Conservation (phyloP, 2,113 vertebrate genomes). For the Saguinus midas region DNA sequence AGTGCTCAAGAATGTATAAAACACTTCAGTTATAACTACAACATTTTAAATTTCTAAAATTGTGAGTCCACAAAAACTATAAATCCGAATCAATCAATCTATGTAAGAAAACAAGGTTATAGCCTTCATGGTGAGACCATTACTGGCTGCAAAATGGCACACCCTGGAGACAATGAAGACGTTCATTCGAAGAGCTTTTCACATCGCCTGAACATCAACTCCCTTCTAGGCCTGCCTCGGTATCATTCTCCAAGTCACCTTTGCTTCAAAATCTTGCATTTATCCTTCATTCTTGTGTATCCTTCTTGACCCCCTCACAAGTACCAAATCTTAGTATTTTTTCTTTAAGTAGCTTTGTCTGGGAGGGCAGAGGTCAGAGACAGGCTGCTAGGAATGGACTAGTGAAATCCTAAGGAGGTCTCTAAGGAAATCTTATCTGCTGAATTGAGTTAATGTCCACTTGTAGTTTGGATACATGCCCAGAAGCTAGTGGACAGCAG, state of each 20-base stretch:
- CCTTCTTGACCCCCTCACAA: background rate
- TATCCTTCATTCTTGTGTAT: background rate
- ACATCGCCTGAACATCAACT: background rate
- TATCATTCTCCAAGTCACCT: background rate
- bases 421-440: slow-evolving; percentile 59
- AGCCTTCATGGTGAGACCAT: rapidly evolving
- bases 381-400: slow-evolving; percentile 13
- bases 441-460: slow-evolving; percentile 65
- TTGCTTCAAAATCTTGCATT: background rate
- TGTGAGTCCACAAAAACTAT: background rate
- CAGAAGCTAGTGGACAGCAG: slow-evolving; percentile 49
- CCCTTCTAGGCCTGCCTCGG: background rate
- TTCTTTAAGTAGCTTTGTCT: slow-evolving; percentile 51
- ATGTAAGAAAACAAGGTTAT: background rate
- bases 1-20: slow-evolving; percentile 5
- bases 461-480: slow-evolving; percentile 61
- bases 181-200: background rate
- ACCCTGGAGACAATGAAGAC: background rate
- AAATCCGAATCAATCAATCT: background rate
- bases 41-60: background rate
- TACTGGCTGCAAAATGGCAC: background rate
- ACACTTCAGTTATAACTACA: background rate
- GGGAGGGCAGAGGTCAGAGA: slow-evolving; percentile 39
- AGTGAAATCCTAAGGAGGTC: slow-evolving; percentile 19
- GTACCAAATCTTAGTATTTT: background rate